Conservation (phyloP, 2,113 vertebrate species). For the Mustela nigripes region DNA sequence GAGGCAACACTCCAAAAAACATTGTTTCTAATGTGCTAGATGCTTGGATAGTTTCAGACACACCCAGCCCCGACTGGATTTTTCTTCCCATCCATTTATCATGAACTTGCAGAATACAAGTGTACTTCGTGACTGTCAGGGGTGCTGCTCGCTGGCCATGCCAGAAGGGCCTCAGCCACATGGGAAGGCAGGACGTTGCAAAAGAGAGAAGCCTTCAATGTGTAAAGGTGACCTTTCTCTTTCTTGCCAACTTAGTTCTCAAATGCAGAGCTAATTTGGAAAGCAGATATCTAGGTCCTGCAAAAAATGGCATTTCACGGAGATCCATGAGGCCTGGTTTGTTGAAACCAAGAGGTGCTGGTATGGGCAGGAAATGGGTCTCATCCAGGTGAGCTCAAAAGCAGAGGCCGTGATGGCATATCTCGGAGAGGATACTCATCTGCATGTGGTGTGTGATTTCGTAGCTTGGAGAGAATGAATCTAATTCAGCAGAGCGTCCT, state of each 20-base stretch:
- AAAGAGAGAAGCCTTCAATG: background rate
- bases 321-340: background rate
- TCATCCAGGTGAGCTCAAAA: background rate
- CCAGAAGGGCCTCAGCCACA: background rate
- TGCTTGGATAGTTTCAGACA: background rate
- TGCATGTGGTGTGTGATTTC: accelerated
- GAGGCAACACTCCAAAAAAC: background rate
- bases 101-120: background rate
- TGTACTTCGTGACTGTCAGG: accelerated
- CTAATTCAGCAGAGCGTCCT: background rate
- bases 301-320: background rate
- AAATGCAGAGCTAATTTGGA: background rate
- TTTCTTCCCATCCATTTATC: background rate
- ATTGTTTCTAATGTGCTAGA: background rate
- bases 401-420: background rate
- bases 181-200: background rate
- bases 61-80: background rate
- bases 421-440: background rate
- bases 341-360: too few species aligned
- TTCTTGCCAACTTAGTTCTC: background rate
- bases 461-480: too few species aligned
- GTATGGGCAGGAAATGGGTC: background rate
- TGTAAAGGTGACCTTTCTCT: background rate
- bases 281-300: background rate
- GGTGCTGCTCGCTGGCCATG: background rate